A percentile compares a stretch with the other conserved stretches of the same genome.
These are phyloP conservation scores for Phengaris arion DNA, from an alignment of 2,888 invertebrate genomes.

Conservation along the genomic window DNA sequence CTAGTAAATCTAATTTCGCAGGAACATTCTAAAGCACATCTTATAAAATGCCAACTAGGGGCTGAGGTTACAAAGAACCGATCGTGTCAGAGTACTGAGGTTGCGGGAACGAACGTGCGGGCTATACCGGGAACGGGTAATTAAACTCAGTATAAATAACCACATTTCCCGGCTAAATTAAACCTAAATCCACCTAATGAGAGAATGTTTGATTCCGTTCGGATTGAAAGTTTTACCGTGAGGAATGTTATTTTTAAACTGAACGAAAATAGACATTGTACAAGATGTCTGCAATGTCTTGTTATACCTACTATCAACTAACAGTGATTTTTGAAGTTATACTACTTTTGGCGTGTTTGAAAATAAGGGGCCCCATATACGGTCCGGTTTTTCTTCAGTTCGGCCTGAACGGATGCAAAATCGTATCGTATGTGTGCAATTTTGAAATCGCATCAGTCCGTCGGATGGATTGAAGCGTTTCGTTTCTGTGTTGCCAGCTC, in stretches of 20 bases:
- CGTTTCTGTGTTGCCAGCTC: too few relatives aligned
- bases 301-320: neutral
- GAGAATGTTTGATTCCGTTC: neutral
- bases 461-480: too few relatives aligned
- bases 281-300: neutral
- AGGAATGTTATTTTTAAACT: conserved; percentile 10
- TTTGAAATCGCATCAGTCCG: too few relatives aligned
- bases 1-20: too few relatives aligned
- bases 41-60: neutral
- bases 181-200: conserved; percentile 20
- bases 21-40: too few relatives aligned
- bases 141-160: conserved; percentile 25
- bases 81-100: neutral
- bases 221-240: neutral
- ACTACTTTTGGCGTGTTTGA: neutral
- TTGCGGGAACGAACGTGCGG: neutral
- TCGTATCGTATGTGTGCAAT: too few relatives aligned
- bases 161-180: conserved; percentile 22
- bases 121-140: conserved; percentile 23
- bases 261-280: neutral
- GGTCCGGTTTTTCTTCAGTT: too few relatives aligned
- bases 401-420: too few relatives aligned
- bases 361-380: too few relatives aligned
- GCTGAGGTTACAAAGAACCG: neutral
- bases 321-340: neutral